A percentile compares a stretch with the other conserved stretches of the same genome.
phyloP scores from a whole-genome alignment of 2,888 invertebrate genomes.

The Drosophila imparisetae region DNA sequence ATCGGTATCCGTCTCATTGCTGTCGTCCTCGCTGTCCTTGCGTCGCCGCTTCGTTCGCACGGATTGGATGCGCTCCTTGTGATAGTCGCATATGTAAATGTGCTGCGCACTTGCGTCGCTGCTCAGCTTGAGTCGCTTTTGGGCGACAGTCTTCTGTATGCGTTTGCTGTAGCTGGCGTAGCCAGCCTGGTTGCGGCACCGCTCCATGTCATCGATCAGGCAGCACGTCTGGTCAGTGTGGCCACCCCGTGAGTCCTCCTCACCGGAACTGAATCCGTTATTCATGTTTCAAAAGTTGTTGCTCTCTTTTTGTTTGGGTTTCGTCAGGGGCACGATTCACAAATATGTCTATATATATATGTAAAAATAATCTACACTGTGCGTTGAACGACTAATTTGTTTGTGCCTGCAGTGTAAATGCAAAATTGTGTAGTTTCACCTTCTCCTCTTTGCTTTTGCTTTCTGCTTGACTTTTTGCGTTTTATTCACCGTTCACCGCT shows the following conservation, averaged over 20 bases:
- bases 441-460: slow-evolving; percentile 24
- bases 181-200: slow-evolving; percentile 91
- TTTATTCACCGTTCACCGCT: slow-evolving; percentile 38
- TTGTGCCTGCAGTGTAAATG: not conserved
- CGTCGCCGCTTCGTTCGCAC: slow-evolving; percentile 96
- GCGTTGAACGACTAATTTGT: not conserved
- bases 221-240: slow-evolving; percentile 96
- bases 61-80: slow-evolving; percentile 97
- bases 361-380: not conserved
- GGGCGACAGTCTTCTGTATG: slow-evolving; percentile 97
- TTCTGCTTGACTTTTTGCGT: slow-evolving; percentile 47
- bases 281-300: slow-evolving; percentile 63
- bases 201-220: slow-evolving; percentile 94
- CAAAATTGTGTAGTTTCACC: slow-evolving; percentile 9
- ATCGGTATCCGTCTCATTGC: slow-evolving; percentile 96
- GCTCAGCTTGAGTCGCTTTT: slow-evolving; percentile 94
- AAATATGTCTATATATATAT: not conserved
- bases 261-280: slow-evolving; percentile 96
- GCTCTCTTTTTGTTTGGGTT: not conserved
- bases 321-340: slow-evolving; percentile 1
- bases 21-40: slow-evolving; percentile 97
- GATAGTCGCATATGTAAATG: slow-evolving; percentile 98
- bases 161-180: slow-evolving; percentile 97
- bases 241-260: slow-evolving; percentile 95
- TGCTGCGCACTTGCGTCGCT: slow-evolving; percentile 94